phyloP scores from a whole-genome alignment of 64 coral and sea anemone species.

The Actinia tenebrosa region DNA sequence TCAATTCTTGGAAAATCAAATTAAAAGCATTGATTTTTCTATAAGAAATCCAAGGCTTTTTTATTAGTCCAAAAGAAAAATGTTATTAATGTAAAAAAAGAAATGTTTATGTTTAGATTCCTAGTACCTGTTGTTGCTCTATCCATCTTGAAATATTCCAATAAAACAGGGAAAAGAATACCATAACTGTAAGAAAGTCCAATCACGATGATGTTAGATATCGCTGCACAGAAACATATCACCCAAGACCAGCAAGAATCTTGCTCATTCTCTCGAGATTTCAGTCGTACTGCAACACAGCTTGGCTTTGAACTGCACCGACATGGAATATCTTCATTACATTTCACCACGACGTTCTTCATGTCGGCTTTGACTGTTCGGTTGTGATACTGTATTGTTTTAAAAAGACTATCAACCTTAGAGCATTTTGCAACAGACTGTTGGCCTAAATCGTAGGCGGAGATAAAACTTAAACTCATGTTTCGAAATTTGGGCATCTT shows the following conservation, averaged over 20 bases:
- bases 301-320: neutral
- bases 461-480: too few species aligned
- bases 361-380: neutral
- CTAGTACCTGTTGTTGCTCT: slow-evolving; percentile 46
- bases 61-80: too few species aligned
- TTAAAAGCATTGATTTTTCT: too few species aligned
- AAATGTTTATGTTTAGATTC: neutral
- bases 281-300: neutral
- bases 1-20: too few species aligned
- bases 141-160: slow-evolving; percentile 44
- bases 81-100: too few species aligned
- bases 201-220: slow-evolving; percentile 34
- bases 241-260: slow-evolving; percentile 56
- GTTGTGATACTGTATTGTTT: neutral
- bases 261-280: neutral
- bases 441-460: too few species aligned
- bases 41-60: too few species aligned
- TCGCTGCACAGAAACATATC: slow-evolving; percentile 25
- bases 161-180: slow-evolving; percentile 39
- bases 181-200: slow-evolving; percentile 59
- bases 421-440: neutral
- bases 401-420: neutral
- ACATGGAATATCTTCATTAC: neutral
- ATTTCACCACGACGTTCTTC: neutral
- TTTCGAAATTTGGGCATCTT: too few species aligned